A percentile compares a stretch with the other conserved stretches of the same genome.
Conservation (phyloP, 2,113 vertebrate genomes). For the Sebastes schlegelii region DNA sequence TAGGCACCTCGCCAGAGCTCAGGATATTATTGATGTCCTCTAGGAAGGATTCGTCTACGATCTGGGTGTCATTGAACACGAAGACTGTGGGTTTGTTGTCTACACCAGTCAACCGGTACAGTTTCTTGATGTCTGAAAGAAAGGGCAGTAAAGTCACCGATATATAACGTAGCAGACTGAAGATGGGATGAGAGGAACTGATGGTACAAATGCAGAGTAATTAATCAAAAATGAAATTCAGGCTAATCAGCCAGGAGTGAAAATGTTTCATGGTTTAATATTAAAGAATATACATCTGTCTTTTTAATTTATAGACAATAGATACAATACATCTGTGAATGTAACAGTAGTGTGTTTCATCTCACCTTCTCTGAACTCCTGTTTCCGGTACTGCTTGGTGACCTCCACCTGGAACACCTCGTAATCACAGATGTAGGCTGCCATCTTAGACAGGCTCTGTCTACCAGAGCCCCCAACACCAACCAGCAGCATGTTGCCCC, state of each 20-base stretch:
- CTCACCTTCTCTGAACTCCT: conserved; percentile 91
- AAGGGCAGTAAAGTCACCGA: neutral
- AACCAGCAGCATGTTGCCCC: conserved; percentile 92
- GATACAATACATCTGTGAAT: neutral
- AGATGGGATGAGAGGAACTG: neutral
- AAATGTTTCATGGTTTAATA: neutral
- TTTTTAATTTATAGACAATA: too few species aligned
- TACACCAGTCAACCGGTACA: conserved; percentile 88
- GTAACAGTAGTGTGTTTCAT: neutral
- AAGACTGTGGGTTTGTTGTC: conserved; percentile 89
- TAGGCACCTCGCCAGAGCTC: conserved; percentile 92
- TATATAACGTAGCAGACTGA: neutral
- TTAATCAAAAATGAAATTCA: neutral
- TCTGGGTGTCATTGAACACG: conserved; percentile 90
- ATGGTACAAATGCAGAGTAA: neutral
- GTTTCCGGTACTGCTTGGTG: conserved; percentile 89
- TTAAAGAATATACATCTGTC: neutral
- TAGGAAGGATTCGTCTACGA: conserved; percentile 88
- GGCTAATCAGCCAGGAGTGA: neutral
- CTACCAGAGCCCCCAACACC: conserved; percentile 91
- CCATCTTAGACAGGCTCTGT: conserved; percentile 89
- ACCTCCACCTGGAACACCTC: conserved; percentile 90
- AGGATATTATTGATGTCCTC: conserved; percentile 93
- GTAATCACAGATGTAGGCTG: conserved; percentile 89
- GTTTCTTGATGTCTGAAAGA: conserved; percentile 88